A percentile compares a stretch with the other conserved stretches of the same genome.
These are phyloP conservation scores for Ochropleura leucogaster DNA, from an alignment of 2,888 invertebrate species.

Conservation along the genomic window DNA sequence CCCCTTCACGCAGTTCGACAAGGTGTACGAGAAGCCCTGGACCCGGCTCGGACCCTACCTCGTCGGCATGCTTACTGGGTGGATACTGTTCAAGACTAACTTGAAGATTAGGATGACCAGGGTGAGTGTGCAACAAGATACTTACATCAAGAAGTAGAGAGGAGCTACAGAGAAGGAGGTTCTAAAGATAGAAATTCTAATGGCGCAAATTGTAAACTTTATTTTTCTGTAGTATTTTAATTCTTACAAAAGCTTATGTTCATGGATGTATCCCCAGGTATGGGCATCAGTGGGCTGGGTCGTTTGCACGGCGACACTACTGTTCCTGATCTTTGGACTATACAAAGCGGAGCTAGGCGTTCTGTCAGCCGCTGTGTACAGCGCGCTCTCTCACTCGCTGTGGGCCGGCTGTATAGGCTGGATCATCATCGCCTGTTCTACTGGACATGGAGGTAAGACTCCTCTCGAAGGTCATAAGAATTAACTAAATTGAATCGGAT, in stretches of 20 bases:
- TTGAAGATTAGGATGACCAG: conserved; percentile 94
- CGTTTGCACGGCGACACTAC: conserved; percentile 91
- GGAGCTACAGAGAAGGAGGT: too few species aligned
- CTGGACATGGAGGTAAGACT: conserved; percentile 94
- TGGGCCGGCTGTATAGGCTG: conserved; percentile 96
- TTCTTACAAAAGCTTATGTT: too few species aligned
- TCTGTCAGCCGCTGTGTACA: conserved; percentile 94
- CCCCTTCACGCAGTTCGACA: conserved; percentile 95
- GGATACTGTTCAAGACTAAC: conserved; percentile 95
- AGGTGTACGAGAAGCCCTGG: conserved; percentile 97
- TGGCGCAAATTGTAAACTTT: too few species aligned
- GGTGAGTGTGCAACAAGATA: conserved; percentile 80
- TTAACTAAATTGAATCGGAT: too few species aligned
- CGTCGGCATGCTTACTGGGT: conserved; percentile 96
- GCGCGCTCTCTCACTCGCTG: conserved; percentile 95
- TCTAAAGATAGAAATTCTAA: too few species aligned
- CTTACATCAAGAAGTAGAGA: too few species aligned
- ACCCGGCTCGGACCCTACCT: conserved; percentile 96
- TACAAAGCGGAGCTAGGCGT: conserved; percentile 93
- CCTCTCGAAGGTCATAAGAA: too few species aligned
- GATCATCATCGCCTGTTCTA: conserved; percentile 96
- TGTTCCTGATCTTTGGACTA: conserved; percentile 95
- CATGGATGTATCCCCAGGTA: conserved; percentile 79
- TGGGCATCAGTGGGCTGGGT: conserved; percentile 93
- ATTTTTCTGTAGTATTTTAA: too few species aligned